phyloP scores from a whole-genome alignment of 2,797 vertebrate species.

The Anolis apletophallus region DNA sequence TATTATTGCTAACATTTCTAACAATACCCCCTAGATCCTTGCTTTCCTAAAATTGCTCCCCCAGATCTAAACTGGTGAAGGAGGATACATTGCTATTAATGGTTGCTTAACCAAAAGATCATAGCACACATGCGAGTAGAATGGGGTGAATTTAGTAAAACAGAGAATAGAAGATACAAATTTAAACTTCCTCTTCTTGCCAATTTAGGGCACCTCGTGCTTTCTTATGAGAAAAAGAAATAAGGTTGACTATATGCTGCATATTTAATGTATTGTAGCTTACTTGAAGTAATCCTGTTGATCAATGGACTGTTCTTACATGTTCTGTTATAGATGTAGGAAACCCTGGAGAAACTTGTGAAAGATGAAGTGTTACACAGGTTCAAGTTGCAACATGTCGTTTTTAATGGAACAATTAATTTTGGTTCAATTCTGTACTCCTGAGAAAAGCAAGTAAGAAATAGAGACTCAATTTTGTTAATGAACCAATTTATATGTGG shows the following conservation, averaged over 20 bases:
- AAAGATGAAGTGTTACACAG: slow-evolving; percentile 44
- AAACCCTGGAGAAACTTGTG: slow-evolving; percentile 17
- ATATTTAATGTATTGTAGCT: neutral
- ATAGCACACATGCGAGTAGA: neutral
- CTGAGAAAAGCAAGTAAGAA: slow-evolving; percentile 35
- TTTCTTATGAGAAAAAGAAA: neutral
- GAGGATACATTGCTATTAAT: too few species aligned
- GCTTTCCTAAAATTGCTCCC: too few species aligned
- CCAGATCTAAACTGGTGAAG: too few species aligned
- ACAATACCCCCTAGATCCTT: too few species aligned
- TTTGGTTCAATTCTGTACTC: slow-evolving; percentile 48
- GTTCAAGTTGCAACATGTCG: slow-evolving; percentile 15
- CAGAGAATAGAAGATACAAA: neutral
- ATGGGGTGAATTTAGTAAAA: neutral
- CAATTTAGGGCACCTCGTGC: neutral
- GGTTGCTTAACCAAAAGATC: too few species aligned
- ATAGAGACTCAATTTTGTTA: slow-evolving; percentile 33
- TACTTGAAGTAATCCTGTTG: neutral
- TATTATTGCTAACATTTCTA: too few species aligned
- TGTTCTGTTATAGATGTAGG: slow-evolving; percentile 10
- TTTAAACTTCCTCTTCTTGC: neutral
- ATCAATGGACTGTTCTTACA: slow-evolving; percentile 32
- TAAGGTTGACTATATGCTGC: neutral
- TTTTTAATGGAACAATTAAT: slow-evolving; percentile 55
- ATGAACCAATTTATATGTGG: slow-evolving; percentile 30